A percentile compares a stretch with the other conserved stretches of the same genome.
Evolutionary conservation across 2,888 invertebrate species (phyloP).

Genomic region (Agrotis exclamationis): DNA sequence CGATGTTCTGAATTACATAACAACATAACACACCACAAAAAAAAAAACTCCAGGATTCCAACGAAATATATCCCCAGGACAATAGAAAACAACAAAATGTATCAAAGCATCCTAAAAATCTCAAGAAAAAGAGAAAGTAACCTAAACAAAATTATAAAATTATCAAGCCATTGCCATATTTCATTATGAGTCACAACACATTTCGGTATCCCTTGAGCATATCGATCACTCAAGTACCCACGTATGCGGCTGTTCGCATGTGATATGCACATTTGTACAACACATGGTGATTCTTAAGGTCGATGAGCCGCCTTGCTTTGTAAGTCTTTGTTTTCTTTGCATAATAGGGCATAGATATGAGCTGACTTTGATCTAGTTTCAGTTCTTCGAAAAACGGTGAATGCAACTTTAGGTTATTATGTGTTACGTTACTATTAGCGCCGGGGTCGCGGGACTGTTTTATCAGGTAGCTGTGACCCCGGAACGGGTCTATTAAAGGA

Average conservation of each 20-base stretch:
- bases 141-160: constrained; percentile 9
- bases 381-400: neutral
- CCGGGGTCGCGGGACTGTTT: too few relatives aligned
- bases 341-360: constrained; percentile 20
- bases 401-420: neutral
- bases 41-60: neutral
- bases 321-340: constrained; percentile 28
- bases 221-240: constrained; percentile 37
- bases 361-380: constrained; percentile 1
- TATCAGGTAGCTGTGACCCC: too few relatives aligned
- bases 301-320: constrained; percentile 27
- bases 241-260: constrained; percentile 48
- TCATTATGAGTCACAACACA: constrained; percentile 20
- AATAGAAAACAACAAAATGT: neutral
- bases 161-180: constrained; percentile 18
- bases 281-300: constrained; percentile 41
- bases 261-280: constrained; percentile 45
- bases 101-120: neutral
- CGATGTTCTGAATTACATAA: neutral
- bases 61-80: neutral
- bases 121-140: neutral
- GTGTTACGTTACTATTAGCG: neutral
- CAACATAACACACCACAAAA: neutral
- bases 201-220: constrained; percentile 29
- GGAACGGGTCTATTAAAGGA: too few relatives aligned